These are phyloP conservation scores for Chlorops oryzae DNA, from an alignment of 1,140 invertebrate genomes.

Conservation along the genomic window DNA sequence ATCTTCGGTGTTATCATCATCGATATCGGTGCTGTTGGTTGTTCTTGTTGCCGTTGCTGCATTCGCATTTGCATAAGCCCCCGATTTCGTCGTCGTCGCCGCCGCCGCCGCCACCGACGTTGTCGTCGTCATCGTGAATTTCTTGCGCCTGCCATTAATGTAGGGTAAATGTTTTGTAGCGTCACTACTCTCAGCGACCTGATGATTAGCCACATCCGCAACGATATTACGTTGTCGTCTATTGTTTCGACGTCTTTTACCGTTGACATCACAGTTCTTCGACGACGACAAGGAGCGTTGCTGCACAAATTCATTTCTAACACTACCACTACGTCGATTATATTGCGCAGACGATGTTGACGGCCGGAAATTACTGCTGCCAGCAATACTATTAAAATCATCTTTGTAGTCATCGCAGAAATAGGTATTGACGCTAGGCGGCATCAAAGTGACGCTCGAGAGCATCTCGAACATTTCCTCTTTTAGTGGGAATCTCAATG, in stretches of 20 bases:
- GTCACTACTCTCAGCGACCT: too few relatives aligned
- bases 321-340: too few relatives aligned
- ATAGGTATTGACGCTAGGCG: not conserved
- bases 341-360: too few relatives aligned
- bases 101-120: too few relatives aligned
- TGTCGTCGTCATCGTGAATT: too few relatives aligned
- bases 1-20: conserved; percentile 2
- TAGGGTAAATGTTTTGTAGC: too few relatives aligned
- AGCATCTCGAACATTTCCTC: conserved; percentile 54
- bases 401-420: conserved; percentile 5
- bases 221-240: too few relatives aligned
- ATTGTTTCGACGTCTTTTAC: conserved; percentile 2
- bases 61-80: not conserved
- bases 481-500: conserved; percentile 58
- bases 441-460: not conserved
- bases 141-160: too few relatives aligned
- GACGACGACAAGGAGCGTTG: too few relatives aligned
- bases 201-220: too few relatives aligned
- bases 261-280: conserved; percentile 6
- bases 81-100: too few relatives aligned
- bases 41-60: not conserved
- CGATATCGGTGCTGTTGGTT: not conserved
- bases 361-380: not conserved
- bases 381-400: conserved; percentile 4
- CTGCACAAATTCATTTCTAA: too few relatives aligned